Percentiles rank a stretch among this genome's conserved stretches.
Evolutionary conservation across 2,888 invertebrate species (phyloP).

Genomic region (Tetrapedia diversipes): DNA sequence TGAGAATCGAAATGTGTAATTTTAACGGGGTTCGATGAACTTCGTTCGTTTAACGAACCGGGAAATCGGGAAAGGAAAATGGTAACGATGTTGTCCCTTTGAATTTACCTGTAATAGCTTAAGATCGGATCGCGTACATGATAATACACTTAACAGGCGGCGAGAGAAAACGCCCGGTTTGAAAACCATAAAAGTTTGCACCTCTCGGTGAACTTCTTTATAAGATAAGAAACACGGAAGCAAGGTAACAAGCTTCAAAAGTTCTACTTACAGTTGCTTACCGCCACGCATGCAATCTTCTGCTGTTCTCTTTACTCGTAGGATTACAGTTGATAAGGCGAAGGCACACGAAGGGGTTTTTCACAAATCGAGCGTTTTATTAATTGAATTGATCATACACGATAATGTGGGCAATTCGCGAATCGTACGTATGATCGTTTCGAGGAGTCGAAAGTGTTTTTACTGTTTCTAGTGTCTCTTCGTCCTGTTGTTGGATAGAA

Average conservation of each 20-base stretch:
- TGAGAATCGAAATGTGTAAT: neutral
- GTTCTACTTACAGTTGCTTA: conserved; percentile 10
- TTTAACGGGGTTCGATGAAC: neutral
- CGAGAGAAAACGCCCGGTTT: neutral
- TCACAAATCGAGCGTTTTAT: neutral
- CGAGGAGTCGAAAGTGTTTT: too few relatives aligned
- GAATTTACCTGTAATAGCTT: conserved; percentile 1
- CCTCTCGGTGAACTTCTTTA: neutral
- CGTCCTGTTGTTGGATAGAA: too few relatives aligned
- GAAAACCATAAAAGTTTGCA: neutral
- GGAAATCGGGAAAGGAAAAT: neutral
- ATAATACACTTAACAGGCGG: neutral
- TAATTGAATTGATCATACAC: too few relatives aligned
- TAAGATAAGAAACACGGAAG: neutral
- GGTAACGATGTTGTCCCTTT: conserved; percentile 5
- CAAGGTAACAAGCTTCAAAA: neutral
- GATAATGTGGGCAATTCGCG: too few relatives aligned
- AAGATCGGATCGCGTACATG: neutral
- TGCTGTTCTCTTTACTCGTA: conserved; percentile 13
- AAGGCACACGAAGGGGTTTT: neutral
- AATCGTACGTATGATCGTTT: too few relatives aligned
- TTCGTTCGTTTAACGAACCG: neutral
- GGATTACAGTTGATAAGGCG: neutral
- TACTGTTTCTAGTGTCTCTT: too few relatives aligned
- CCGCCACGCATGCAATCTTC: neutral